Evolutionary conservation across 2,113 vertebrate species (phyloP), one percentile per base, ranked within the genome.

Genomic region (Eptesicus fuscus): DNA sequence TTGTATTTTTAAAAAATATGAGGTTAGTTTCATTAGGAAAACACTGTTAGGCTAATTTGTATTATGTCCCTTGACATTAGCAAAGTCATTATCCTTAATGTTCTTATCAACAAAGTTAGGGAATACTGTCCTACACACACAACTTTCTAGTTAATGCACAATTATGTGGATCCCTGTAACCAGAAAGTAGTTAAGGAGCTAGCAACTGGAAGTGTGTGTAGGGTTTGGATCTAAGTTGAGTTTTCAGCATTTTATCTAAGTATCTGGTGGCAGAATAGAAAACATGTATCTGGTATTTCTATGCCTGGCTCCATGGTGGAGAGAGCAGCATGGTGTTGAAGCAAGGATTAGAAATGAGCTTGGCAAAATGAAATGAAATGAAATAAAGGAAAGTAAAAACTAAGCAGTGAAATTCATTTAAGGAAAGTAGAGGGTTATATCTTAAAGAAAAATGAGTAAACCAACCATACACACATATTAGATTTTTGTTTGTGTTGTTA

Each of bases 11-110:
- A 77, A 91, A 89, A 23, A 56, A 63, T 78, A 3, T 74, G 80
- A 87, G 37, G 85, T 70, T 89, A 82, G 18, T 28, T 90, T 96
- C 61, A 70, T 61, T 88, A 92, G 35, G 83, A 79, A 93, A 95
- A 89, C 32, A 69, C 28, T 37, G 9, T 73, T 28, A 90, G 17
- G 61, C 44, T 73, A 78, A 78, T 83, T 89, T 83, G 30, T 88
- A 70, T 90, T 71, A 44, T 83, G 74, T 83, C 63, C 63, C 53
- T 69, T 88, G 63, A 78, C 42, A 49, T 76, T 82, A 88, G 67
- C 95, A 94, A 94, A 42, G 18, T 56, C 53, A n/a, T 77, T 49
- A 77, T 51, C 9, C 44, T 77, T 77, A 88, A 67, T 63, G n/a
- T 83, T 30, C 2, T 17, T 82, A 63, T 70, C 85, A 70, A 63